Conservation (phyloP, 2,888 invertebrate genomes). For the Belgica antarctica region DNA sequence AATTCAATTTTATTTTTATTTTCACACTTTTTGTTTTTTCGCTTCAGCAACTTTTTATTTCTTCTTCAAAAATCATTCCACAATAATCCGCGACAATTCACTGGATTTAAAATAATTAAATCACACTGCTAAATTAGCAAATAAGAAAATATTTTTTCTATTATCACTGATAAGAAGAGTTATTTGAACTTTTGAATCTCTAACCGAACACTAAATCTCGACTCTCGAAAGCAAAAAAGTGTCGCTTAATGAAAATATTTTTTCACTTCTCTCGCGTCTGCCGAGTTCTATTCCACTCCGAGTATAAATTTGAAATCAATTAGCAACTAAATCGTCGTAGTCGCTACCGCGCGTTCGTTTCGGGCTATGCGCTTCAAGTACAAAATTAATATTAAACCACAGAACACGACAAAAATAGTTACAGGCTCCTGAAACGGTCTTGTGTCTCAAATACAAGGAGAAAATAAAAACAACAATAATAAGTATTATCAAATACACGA, state of each 20-base stretch:
- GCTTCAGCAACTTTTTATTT: neutral
- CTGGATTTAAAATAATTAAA: neutral
- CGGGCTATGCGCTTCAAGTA: constrained; percentile 40
- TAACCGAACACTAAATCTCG: neutral
- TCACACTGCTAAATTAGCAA: constrained; percentile 20
- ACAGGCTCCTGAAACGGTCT: constrained; percentile 33
- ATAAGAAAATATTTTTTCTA: constrained; percentile 24
- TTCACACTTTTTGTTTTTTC: constrained; percentile 18
- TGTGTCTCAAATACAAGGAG: neutral
- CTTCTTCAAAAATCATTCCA: neutral
- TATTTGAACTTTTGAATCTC: constrained; percentile 24
- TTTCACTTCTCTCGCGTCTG: neutral
- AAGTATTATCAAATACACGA: constrained; percentile 43
- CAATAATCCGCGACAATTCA: neutral
- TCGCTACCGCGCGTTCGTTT: constrained; percentile 14
- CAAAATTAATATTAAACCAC: constrained; percentile 43
- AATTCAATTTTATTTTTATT: constrained; percentile 10
- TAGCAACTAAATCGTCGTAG: constrained; percentile 17
- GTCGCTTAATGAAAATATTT: constrained; percentile 24
- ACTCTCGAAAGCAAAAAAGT: neutral
- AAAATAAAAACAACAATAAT: constrained; percentile 43
- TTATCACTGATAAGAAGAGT: constrained; percentile 34
- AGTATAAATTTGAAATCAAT: constrained; percentile 9
- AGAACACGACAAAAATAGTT: constrained; percentile 39
- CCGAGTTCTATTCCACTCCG: constrained; percentile 10